Evolutionary conservation across 2,888 invertebrate species (phyloP).

Genomic region (Bellardia bayeri): DNA sequence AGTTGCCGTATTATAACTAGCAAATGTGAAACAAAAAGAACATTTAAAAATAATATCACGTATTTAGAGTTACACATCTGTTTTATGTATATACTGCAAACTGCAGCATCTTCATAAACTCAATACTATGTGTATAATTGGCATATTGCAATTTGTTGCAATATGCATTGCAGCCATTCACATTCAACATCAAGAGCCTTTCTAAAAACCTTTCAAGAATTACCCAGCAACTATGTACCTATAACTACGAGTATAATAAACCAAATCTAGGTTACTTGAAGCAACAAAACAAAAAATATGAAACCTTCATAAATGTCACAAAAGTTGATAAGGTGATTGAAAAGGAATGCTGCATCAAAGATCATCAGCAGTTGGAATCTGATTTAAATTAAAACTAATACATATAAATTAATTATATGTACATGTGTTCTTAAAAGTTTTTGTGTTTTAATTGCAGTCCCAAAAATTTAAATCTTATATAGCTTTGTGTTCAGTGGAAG

Average conservation of each 20-base stretch:
- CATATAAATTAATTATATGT: too few relatives aligned
- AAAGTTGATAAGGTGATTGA: constrained; percentile 42
- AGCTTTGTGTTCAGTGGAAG: neutral
- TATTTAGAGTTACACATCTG: constrained; percentile 27
- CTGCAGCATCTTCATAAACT: neutral
- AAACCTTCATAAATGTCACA: constrained; percentile 59
- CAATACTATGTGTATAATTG: constrained; percentile 18
- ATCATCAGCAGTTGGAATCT: constrained; percentile 31
- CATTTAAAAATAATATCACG: constrained; percentile 39
- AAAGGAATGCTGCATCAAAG: constrained; percentile 41
- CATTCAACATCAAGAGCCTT: constrained; percentile 53
- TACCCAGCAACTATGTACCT: neutral
- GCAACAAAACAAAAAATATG: neutral
- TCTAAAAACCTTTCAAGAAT: constrained; percentile 62
- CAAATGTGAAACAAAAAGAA: neutral
- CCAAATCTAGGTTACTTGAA: constrained; percentile 48
- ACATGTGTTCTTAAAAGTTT: too few relatives aligned
- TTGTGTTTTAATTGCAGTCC: neutral
- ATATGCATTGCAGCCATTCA: too few relatives aligned
- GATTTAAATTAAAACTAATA: neutral
- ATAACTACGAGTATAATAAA: neutral
- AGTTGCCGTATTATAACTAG: neutral
- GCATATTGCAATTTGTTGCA: constrained; percentile 16
- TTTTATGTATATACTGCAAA: constrained; percentile 6
- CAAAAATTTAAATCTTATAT: neutral